A percentile compares a stretch with the other conserved stretches of the same genome.
These are phyloP conservation scores for Sus scrofa DNA, from an alignment of 2,113 vertebrate genomes.

Conservation along the genomic window T2T-Sscrofa CM000824.6:119094001-119094500, in stretches of 20 bases:
- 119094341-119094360: background rate
- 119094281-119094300: background rate
- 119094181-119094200: background rate
- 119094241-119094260: background rate
- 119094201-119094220: background rate
- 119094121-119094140: background rate
- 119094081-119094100: background rate
- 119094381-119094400: background rate
- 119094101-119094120: background rate
- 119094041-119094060: background rate
- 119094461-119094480: background rate
- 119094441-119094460: too few relatives aligned
- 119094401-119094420: background rate
- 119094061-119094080: background rate
- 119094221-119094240: background rate
- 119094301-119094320: background rate
- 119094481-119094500: background rate
- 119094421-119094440: background rate
- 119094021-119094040: background rate
- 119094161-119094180: conserved; percentile 27
- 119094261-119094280: background rate
- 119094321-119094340: background rate
- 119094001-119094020: background rate
- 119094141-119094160: background rate
- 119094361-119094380: background rate